A percentile compares a stretch with the other conserved stretches of the same genome.
phyloP scores from a whole-genome alignment of 2,113 vertebrate genomes.

The Chaetodon auriga region DNA sequence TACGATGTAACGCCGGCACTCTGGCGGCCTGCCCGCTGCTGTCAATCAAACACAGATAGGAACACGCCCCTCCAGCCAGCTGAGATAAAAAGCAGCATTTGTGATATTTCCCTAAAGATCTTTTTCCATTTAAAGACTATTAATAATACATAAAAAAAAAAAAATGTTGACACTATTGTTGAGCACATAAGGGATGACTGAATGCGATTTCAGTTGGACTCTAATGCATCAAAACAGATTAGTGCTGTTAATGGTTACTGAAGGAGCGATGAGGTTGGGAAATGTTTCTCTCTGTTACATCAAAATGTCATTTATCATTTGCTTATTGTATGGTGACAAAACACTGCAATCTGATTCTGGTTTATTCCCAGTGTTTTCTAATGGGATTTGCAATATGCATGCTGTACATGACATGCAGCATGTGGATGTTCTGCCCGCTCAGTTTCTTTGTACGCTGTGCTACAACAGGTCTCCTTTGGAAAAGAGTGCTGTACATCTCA shows the following conservation, averaged over 20 bases:
- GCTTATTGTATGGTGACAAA: not conserved
- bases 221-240: slow-evolving; percentile 2
- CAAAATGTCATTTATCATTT: slow-evolving; percentile 9
- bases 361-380: slow-evolving; percentile 1
- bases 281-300: slow-evolving; percentile 20
- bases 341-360: not conserved
- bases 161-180: not conserved
- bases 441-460: not conserved
- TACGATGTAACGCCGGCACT: not conserved
- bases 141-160: too few species aligned
- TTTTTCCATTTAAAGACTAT: not conserved
- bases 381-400: slow-evolving; percentile 1
- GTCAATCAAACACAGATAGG: not conserved
- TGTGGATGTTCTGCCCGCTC: not conserved
- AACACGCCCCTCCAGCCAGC: too few species aligned
- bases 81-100: not conserved
- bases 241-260: slow-evolving; percentile 39
- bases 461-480: not conserved
- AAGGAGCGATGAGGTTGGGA: slow-evolving; percentile 23
- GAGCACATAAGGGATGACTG: not conserved
- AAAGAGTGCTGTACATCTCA: not conserved
- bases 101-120: not conserved
- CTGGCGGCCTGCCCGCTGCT: not conserved
- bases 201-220: not conserved
- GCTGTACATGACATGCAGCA: not conserved